Evolutionary conservation across 37 sponge, comb jelly and placozoan species (phyloP).

Genomic region (Dysidea cf. avara): DNA sequence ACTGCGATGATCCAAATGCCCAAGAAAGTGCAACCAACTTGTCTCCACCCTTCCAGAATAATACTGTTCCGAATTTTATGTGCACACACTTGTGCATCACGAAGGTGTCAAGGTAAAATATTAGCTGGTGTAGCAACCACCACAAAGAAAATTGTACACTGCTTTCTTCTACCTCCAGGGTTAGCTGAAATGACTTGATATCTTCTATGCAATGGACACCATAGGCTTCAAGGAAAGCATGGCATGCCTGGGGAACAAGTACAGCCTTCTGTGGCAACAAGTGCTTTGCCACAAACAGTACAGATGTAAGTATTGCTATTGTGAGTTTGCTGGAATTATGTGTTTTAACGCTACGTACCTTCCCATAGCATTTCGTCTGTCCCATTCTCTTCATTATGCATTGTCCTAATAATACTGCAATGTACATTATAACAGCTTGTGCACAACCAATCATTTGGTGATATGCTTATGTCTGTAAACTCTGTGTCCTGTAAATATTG

Average conservation of each 20-base stretch:
- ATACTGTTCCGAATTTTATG: constrained; percentile 22
- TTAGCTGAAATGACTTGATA: background rate
- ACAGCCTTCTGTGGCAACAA: constrained; percentile 6
- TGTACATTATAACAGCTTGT: too few species aligned
- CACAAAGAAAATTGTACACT: constrained; percentile 4
- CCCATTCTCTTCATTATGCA: too few species aligned
- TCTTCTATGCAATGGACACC: background rate
- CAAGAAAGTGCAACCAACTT: constrained; percentile 10
- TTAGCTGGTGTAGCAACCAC: constrained; percentile 17
- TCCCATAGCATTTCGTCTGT: too few species aligned
- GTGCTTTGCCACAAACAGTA: background rate
- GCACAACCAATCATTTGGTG: too few species aligned
- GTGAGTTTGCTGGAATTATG: too few species aligned
- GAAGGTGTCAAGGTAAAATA: constrained; percentile 5
- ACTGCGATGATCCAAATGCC: constrained; percentile 17
- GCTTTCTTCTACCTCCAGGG: constrained; percentile 5
- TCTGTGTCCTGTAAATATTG: too few species aligned
- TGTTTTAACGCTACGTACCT: too few species aligned
- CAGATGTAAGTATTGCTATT: background rate
- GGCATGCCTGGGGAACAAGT: background rate
- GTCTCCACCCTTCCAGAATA: constrained; percentile 8
- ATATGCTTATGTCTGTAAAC: too few species aligned
- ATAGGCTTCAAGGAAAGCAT: background rate
- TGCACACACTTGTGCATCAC: constrained; percentile 4
- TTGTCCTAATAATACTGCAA: too few species aligned